Percentiles rank a stretch among this genome's conserved stretches.
These are phyloP conservation scores for Drosophila saltans DNA, from an alignment of 1,140 invertebrate genomes.

Conservation along the genomic window DNA sequence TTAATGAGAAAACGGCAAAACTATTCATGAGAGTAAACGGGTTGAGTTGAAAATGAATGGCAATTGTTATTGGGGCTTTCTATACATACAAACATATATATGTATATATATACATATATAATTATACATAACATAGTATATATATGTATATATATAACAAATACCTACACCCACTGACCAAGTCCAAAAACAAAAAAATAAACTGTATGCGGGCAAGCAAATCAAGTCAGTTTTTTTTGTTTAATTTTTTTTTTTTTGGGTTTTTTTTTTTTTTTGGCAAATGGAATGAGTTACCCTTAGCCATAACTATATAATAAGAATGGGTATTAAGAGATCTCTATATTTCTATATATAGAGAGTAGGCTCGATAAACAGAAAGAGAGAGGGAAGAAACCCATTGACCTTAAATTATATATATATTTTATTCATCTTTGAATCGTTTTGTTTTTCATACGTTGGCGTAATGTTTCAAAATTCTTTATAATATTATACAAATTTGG, in stretches of 20 bases:
- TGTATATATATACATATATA: constrained; percentile 19
- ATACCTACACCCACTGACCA: neutral
- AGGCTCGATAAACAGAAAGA: neutral
- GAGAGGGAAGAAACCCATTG: constrained; percentile 32
- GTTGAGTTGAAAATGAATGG: constrained; percentile 31
- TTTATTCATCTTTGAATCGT: neutral
- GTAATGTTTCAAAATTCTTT: constrained; percentile 57
- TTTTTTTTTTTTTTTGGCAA: constrained; percentile 6
- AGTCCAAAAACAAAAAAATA: constrained; percentile 14
- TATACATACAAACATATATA: neutral
- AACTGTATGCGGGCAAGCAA: constrained; percentile 40
- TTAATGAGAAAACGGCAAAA: constrained; percentile 31
- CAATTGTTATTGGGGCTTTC: constrained; percentile 32
- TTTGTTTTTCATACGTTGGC: constrained; percentile 32
- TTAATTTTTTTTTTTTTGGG: neutral
- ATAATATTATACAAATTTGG: constrained; percentile 38
- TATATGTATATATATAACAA: constrained; percentile 27
- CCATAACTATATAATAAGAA: constrained; percentile 25
- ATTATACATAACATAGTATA: constrained; percentile 8
- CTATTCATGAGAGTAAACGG: constrained; percentile 53
- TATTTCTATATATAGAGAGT: constrained; percentile 38
- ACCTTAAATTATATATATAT: constrained; percentile 50
- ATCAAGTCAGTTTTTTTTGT: neutral
- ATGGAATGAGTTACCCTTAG: neutral
- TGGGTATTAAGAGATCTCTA: constrained; percentile 31